These are phyloP conservation scores for Brachyopa scutellaris DNA, from an alignment of 2,888 invertebrate species.

Conservation along the genomic window DNA sequence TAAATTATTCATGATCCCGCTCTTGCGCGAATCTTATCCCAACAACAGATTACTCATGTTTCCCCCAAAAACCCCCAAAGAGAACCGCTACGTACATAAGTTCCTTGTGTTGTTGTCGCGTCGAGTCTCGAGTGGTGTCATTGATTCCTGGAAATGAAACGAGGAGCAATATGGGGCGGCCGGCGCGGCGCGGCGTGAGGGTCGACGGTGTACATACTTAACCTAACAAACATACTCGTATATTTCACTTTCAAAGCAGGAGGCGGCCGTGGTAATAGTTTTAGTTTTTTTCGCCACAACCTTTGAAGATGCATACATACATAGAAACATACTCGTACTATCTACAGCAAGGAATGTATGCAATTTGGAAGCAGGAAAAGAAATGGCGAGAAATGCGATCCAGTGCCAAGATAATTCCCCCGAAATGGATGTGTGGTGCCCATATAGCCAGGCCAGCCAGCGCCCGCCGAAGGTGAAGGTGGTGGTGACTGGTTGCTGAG, in stretches of 20 bases:
- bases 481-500: slow-evolving; percentile 63
- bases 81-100: slow-evolving; percentile 27
- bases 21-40: slow-evolving; percentile 59
- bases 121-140: slow-evolving; percentile 54
- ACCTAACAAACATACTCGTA: slow-evolving; percentile 32
- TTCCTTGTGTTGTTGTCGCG: slow-evolving; percentile 66
- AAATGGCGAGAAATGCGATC: slow-evolving; percentile 69
- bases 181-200: neutral
- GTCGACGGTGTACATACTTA: no score
- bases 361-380: slow-evolving; percentile 71
- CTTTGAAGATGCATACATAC: no score
- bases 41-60: slow-evolving; percentile 71
- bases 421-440: slow-evolving; percentile 64
- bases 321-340: no score
- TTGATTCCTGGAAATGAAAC: slow-evolving; percentile 64
- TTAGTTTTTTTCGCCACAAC: slow-evolving; percentile 10
- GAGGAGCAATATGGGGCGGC: neutral
- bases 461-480: slow-evolving; percentile 69
- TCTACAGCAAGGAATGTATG: slow-evolving; percentile 63
- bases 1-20: slow-evolving; percentile 70
- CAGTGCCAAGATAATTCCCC: slow-evolving; percentile 61
- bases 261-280: neutral
- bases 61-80: slow-evolving; percentile 40
- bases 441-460: no score
- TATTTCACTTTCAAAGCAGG: slow-evolving; percentile 67